Evolutionary conservation across 2,113 vertebrate genomes (phyloP), one percentile per base, ranked within the genome.

Genomic region (Thinocorus orbignyianus): DNA sequence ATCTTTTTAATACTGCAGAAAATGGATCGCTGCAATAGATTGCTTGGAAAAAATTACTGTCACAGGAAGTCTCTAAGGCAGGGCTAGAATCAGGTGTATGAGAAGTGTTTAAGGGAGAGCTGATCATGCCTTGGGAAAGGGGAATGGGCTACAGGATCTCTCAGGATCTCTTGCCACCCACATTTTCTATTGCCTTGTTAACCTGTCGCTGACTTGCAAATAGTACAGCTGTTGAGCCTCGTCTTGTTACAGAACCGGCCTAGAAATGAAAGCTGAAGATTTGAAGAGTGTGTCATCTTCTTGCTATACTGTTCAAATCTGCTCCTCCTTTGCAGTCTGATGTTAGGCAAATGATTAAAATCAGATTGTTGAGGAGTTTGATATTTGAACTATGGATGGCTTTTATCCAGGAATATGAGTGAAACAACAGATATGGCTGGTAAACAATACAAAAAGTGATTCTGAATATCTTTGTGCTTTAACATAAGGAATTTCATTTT

Each of bases 281-380:
- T 64, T 68, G 77, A 79, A 64, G 55, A 37, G 37, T 62, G 37
- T 84, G 89, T 86, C 77, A 92, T 86, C 41, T 86, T 93, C 58
- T 58, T 46, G 77, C 52, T 86, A 3, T 61, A 31, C 23, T 61
- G 52, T 73, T 79, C 33, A 49, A 68, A 87, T 91, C 52, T 85
- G 26, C 19, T 85, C 12, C 35, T 57, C 35, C 52, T 61, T 46
- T 81, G 33, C 81, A 71, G 54, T 30, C 55, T 88, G 73, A 66
- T 94, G 76, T 64, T 80, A 91, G 62, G 41, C 41, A 73, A 90
- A 89, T 77, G 6, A 88, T 88, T 88, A 95, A 90, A 93, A 76
- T 90, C 83, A 91, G 55, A 64, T 55, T 83, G 30, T 42, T 87
- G 23, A 7, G 33, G 26, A 66, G 33, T 46, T 83, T 81, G 10